A percentile compares a stretch with the other conserved stretches of the same genome.
phyloP scores from a whole-genome alignment of 1,140 invertebrate genomes.

The Plodia interpunctella region DNA sequence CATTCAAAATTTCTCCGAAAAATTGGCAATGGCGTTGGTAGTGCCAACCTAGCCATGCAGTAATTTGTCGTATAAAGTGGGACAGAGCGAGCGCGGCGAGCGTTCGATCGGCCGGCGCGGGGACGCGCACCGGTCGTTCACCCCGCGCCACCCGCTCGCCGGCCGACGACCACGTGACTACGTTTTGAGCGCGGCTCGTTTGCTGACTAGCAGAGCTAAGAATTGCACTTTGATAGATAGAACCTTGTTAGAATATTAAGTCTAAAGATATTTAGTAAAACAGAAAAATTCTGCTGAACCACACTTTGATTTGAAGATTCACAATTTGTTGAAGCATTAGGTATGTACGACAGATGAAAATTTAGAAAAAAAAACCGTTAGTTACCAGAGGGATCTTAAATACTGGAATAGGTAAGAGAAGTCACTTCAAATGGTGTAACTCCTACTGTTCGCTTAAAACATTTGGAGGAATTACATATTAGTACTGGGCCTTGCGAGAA shows the following conservation, averaged over 20 bases:
- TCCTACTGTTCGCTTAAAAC: no score
- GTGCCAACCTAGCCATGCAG: background rate
- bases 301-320: no score
- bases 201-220: constrained; percentile 16
- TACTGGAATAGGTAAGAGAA: no score
- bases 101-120: constrained; percentile 64
- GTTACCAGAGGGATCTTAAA: no score
- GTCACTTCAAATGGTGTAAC: no score
- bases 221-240: constrained; percentile 1
- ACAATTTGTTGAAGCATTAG: no score
- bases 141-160: constrained; percentile 42
- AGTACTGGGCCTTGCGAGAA: no score
- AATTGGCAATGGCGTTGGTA: constrained; percentile 1
- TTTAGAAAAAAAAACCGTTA: no score
- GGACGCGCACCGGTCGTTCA: constrained; percentile 65
- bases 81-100: constrained; percentile 30
- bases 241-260: background rate
- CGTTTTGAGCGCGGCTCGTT: constrained; percentile 22
- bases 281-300: no score
- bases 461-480: no score
- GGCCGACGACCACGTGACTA: constrained; percentile 21
- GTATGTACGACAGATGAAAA: no score
- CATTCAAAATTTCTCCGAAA: background rate
- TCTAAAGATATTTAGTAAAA: background rate
- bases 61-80: constrained; percentile 46